Conservation (phyloP, 2,797 vertebrate genomes). For the Jordanella pulchra region DNA sequence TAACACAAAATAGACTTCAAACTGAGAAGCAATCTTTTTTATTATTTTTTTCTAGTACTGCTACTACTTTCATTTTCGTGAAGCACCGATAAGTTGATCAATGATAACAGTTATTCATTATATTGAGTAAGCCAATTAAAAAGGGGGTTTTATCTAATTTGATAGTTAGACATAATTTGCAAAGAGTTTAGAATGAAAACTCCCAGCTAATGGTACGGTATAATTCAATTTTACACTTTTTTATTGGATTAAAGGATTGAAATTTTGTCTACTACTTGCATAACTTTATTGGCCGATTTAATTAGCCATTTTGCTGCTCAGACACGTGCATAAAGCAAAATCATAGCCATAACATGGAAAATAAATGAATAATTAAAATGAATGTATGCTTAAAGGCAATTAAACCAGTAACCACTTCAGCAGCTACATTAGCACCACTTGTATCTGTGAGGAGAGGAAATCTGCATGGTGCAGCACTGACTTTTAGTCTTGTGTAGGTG, state of each 20-base stretch:
- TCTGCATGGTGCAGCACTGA: slow-evolving; percentile 35
- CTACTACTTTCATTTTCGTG: slow-evolving; percentile 62
- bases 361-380: slow-evolving; percentile 79
- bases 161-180: slow-evolving; percentile 80
- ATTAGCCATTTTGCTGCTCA: slow-evolving; percentile 71
- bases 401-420: slow-evolving; percentile 74
- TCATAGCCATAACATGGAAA: slow-evolving; percentile 66
- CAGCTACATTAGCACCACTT: slow-evolving; percentile 71
- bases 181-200: slow-evolving; percentile 75
- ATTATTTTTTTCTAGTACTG: slow-evolving; percentile 36
- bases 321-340: slow-evolving; percentile 66
- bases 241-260: slow-evolving; percentile 73
- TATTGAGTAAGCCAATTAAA: slow-evolving; percentile 83
- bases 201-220: slow-evolving; percentile 72
- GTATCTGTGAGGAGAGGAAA: slow-evolving; percentile 63
- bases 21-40: slow-evolving; percentile 57
- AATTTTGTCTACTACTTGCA: slow-evolving; percentile 76
- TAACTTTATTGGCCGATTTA: slow-evolving; percentile 73
- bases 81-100: slow-evolving; percentile 80
- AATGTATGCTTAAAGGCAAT: slow-evolving; percentile 81
- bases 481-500: slow-evolving; percentile 49
- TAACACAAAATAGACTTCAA: slow-evolving; percentile 48
- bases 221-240: slow-evolving; percentile 76
- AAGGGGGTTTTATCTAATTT: slow-evolving; percentile 82
- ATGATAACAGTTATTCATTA: slow-evolving; percentile 86